Conservation (phyloP, 2,888 invertebrate species). For the Cotesia congregata region DNA sequence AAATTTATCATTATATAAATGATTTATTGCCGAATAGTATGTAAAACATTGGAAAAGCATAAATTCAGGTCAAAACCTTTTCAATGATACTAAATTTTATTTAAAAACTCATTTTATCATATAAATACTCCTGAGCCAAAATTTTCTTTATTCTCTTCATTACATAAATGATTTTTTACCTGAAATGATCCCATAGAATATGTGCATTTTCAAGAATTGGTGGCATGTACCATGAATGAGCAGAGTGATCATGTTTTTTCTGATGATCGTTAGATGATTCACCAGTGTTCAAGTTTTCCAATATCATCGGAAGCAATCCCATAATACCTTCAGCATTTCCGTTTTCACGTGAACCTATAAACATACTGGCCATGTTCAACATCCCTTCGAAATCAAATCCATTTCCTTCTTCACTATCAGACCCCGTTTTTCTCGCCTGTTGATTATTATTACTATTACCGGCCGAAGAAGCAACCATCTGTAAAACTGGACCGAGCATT, state of each 20-base stretch:
- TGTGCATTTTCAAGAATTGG: slow-evolving; percentile 80
- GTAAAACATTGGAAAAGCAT: too few relatives aligned
- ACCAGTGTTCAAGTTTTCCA: slow-evolving; percentile 77
- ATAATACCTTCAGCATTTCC: slow-evolving; percentile 72
- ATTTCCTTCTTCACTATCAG: slow-evolving; percentile 40
- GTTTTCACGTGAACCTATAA: slow-evolving; percentile 62
- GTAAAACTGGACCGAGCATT: slow-evolving; percentile 55
- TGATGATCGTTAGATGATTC: slow-evolving; percentile 77
- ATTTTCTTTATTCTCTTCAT: not conserved
- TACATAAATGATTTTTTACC: slow-evolving; percentile 49
- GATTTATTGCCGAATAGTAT: not conserved
- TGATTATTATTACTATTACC: slow-evolving; percentile 22
- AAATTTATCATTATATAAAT: too few relatives aligned
- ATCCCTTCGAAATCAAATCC: slow-evolving; percentile 58
- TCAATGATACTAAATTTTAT: too few relatives aligned
- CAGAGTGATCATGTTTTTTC: slow-evolving; percentile 75
- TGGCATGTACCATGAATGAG: slow-evolving; percentile 81
- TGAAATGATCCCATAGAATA: slow-evolving; percentile 83
- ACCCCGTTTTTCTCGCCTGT: slow-evolving; percentile 38
- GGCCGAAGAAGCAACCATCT: slow-evolving; percentile 48
- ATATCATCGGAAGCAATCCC: slow-evolving; percentile 77
- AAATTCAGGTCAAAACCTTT: too few relatives aligned
- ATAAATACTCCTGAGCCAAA: not conserved
- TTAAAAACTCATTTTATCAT: not conserved
- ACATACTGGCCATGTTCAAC: slow-evolving; percentile 59